phyloP scores from a whole-genome alignment of 2,888 invertebrate genomes.

The Orthosia gothica region DNA sequence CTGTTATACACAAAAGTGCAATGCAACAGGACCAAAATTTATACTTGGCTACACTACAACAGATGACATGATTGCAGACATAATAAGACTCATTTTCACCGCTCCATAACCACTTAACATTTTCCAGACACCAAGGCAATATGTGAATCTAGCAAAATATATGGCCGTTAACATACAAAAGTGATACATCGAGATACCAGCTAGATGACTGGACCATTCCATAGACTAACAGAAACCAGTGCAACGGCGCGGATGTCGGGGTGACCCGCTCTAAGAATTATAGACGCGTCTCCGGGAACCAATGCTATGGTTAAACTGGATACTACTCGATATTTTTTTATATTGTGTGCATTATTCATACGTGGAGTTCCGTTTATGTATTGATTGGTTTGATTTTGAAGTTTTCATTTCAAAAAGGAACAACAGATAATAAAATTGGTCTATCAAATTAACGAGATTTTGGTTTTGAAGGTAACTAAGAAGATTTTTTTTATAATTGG shows the following conservation, averaged over 20 bases:
- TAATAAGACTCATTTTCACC: conserved; percentile 17
- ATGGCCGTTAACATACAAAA: conserved; percentile 19
- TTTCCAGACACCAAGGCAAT: conserved; percentile 18
- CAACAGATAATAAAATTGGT: neutral
- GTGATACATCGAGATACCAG: conserved; percentile 37
- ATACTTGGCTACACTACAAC: too few relatives aligned
- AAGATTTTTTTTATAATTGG: too few relatives aligned
- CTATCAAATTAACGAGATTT: too few relatives aligned
- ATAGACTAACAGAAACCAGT: conserved; percentile 38
- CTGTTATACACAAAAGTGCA: too few relatives aligned
- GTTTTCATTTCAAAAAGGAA: neutral
- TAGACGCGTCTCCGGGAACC: conserved; percentile 44
- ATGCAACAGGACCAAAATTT: too few relatives aligned
- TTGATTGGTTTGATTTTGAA: conserved; percentile 8
- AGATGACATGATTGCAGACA: neutral
- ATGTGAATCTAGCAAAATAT: conserved; percentile 16
- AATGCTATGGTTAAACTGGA: conserved; percentile 11
- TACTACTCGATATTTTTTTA: conserved; percentile 30
- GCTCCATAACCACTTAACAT: conserved; percentile 15
- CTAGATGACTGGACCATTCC: conserved; percentile 21
- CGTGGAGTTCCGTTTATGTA: conserved; percentile 15
- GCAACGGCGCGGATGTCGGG: conserved; percentile 62
- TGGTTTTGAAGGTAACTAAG: too few relatives aligned
- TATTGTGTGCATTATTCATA: neutral
- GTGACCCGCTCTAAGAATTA: conserved; percentile 56